phyloP scores from a whole-genome alignment of 2,797 vertebrate species.

The Brotula barbata region DNA sequence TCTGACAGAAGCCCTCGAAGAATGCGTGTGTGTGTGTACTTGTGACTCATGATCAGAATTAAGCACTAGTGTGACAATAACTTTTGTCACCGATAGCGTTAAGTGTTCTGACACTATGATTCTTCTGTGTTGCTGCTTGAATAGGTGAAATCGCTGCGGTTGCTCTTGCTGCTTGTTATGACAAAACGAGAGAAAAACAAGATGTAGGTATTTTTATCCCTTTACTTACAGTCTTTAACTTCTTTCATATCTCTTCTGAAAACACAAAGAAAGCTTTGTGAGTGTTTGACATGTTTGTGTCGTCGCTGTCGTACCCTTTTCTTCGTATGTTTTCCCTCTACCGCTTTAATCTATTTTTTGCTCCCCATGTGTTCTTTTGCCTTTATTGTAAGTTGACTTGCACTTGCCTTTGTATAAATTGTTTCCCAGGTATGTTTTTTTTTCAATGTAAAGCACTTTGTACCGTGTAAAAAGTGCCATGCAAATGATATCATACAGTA shows the following conservation, averaged over 20 bases:
- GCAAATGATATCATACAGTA: background rate
- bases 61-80: no score
- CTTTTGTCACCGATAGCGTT: background rate
- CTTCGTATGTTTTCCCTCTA: background rate
- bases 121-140: background rate
- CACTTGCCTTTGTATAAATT: background rate
- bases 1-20: no score
- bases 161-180: background rate
- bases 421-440: no score
- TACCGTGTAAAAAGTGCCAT: background rate
- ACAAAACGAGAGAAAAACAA: background rate
- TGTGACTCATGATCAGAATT: no score
- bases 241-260: background rate
- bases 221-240: background rate
- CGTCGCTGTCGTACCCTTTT: background rate
- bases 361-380: background rate
- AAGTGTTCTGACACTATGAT: background rate
- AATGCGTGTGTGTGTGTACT: no score
- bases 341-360: background rate
- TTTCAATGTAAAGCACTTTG: background rate
- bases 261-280: background rate
- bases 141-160: background rate
- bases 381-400: background rate
- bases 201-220: background rate
- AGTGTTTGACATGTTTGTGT: background rate